Base-by-base conservation (phyloP, 1,140 invertebrate species). In the Pachyrhynchus sulphureomaculatus region DNA sequence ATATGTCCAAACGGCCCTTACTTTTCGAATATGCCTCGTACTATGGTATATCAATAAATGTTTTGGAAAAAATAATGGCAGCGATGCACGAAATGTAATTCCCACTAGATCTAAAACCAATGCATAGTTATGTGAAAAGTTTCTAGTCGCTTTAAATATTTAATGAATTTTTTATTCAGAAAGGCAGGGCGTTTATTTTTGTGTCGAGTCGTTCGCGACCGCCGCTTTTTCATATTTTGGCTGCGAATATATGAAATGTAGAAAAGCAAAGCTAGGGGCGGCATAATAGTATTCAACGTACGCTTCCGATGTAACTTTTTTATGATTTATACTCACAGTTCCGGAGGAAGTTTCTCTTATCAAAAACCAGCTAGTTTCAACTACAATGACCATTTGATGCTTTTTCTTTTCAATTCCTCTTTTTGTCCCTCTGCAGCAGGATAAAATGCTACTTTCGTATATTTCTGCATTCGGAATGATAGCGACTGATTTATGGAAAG, bases 381-480 rank as follows among this genome's bases (percentile, higher is more conserved):
- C 60, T 62, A 62, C 60, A 62, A 62, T 62, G 60, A 62, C 60
- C 60, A 42, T 62, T 62, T 62, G 60, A 62, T 62, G 60, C 52
- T 62, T 62, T 62, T 62, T 62, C 60, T 62, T 55, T 62, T 62
- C 60, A 56, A 62, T 62, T 62, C 60, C 23, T 62, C 60, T 54
- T 62, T 62, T 62, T 62, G 60, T 62, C 51, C 60, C 51, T 15
- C n/a, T n/a, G n/a, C n/a, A n/a, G n/a, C n/a, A n/a, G 13, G 39
- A 20, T 23, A 24, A 17, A 52, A 34, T 20, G 39, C 32, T 61
- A n/a, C n/a, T n/a, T 49, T 33, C 37, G 58, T 53, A 53, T 61
- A 61, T 61, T 53, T 62, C 60, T 62, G 60, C 60, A 56, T 62
- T 18, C 52, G 44, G 52, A 55, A 62, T 62, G 60, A 62, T 62